phyloP scores from a whole-genome alignment of 2,888 invertebrate genomes.

The Tholera decimalis region DNA sequence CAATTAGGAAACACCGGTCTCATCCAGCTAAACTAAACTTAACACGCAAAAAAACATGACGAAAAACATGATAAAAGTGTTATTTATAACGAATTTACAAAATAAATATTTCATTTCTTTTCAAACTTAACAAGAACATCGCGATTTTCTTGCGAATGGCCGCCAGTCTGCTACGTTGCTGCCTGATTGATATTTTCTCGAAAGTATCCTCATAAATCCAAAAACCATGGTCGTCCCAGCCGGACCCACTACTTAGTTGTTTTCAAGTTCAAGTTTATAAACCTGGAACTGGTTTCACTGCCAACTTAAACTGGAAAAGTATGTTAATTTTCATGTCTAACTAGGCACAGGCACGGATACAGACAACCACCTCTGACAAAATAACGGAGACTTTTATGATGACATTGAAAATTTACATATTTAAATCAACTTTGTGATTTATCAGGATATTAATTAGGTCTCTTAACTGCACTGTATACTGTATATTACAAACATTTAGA shows the following conservation, averaged over 20 bases:
- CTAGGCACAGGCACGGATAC: slow-evolving; percentile 19
- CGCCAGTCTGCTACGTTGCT: too few relatives aligned
- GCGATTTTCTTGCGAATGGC: too few relatives aligned
- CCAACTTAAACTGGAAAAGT: slow-evolving; percentile 46
- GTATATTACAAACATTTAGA: too few relatives aligned
- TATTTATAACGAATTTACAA: too few relatives aligned
- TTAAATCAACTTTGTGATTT: slow-evolving; percentile 25
- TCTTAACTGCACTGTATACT: neutral
- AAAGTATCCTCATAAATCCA: neutral
- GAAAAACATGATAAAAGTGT: too few relatives aligned
- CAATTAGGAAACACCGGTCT: too few relatives aligned
- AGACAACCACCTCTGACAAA: slow-evolving; percentile 23
- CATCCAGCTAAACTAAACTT: too few relatives aligned
- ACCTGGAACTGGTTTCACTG: slow-evolving; percentile 52
- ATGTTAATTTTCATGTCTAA: slow-evolving; percentile 39
- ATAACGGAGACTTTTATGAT: slow-evolving; percentile 56
- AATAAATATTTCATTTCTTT: too few relatives aligned
- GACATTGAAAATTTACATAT: slow-evolving; percentile 7
- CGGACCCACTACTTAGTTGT: slow-evolving; percentile 21
- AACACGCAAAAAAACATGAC: too few relatives aligned
- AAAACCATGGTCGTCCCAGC: slow-evolving; percentile 15
- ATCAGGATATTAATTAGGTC: slow-evolving; percentile 19
- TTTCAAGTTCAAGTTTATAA: slow-evolving; percentile 62
- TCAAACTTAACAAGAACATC: too few relatives aligned
- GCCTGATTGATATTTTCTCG: too few relatives aligned